These are phyloP conservation scores for Neosilurus mollespiculum DNA, from an alignment of 2,797 vertebrate species.

Conservation along the genomic window DNA sequence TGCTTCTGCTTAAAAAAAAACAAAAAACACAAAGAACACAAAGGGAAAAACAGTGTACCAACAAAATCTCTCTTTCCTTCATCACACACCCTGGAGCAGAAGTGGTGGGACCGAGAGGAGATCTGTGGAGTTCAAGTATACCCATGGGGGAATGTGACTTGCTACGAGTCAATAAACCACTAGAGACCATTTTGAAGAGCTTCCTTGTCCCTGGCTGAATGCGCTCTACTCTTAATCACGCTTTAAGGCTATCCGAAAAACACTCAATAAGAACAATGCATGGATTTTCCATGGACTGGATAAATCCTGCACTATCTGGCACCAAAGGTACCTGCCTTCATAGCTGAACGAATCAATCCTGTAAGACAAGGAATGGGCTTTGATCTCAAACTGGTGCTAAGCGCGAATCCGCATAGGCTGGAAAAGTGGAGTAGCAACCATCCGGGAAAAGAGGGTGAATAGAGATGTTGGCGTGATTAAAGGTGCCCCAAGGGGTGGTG, in stretches of 20 bases:
- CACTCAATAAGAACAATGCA: neutral
- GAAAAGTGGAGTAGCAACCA: neutral
- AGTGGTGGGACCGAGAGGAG: neutral
- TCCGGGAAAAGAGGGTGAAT: slow-evolving; percentile 1
- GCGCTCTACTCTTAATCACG: neutral
- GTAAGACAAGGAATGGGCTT: neutral
- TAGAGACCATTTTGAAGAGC: neutral
- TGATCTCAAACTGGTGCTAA: neutral
- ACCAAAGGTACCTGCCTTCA: neutral
- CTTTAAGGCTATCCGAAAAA: neutral
- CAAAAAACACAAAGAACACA: neutral
- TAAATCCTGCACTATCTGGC: neutral
- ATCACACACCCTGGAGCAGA: neutral
- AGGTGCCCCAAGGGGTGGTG: neutral
- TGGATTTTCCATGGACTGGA: neutral
- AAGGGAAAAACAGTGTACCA: neutral
- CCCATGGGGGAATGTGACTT: neutral
- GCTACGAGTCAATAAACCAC: neutral
- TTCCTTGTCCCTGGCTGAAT: neutral
- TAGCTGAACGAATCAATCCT: neutral
- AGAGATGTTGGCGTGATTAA: slow-evolving; percentile 20
- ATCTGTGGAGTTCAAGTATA: neutral
- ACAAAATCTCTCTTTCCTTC: neutral
- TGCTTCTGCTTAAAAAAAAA: neutral
- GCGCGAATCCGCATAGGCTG: neutral